These are phyloP conservation scores for Nebria salina DNA, from an alignment of 2,888 invertebrate genomes.

Conservation along the genomic window DNA sequence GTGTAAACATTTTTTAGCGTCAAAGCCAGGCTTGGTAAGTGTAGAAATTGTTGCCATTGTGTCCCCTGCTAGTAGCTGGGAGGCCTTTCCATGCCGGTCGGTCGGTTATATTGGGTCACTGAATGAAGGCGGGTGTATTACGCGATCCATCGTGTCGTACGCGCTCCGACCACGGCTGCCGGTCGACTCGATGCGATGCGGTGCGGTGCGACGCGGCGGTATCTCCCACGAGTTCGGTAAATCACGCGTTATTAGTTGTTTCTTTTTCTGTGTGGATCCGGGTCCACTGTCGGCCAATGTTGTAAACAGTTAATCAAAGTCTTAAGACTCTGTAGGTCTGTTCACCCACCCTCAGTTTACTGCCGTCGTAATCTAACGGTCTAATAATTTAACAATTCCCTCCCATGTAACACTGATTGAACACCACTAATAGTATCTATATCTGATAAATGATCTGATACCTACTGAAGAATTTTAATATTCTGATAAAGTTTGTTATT, in stretches of 20 bases:
- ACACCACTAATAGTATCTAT: too few relatives aligned
- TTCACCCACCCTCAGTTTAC: not conserved
- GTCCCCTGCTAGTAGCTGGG: not conserved
- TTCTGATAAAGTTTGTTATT: too few relatives aligned
- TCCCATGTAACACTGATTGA: too few relatives aligned
- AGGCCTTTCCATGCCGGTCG: not conserved
- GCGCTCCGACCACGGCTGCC: not conserved
- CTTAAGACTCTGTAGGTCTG: not conserved
- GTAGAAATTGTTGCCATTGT: not conserved
- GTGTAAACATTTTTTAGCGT: not conserved
- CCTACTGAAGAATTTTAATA: too few relatives aligned
- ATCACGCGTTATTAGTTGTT: slow-evolving; percentile 15
- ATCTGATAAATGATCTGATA: too few relatives aligned
- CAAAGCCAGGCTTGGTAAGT: not conserved
- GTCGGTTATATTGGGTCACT: not conserved
- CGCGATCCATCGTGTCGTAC: slow-evolving; percentile 9
- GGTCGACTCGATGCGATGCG: not conserved
- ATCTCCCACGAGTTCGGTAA: not conserved
- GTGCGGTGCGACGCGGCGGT: not conserved
- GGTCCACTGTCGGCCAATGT: not conserved
- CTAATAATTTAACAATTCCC: not conserved
- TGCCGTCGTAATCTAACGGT: not conserved
- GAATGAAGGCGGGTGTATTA: not conserved
- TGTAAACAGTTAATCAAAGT: not conserved
- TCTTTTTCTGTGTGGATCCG: not conserved